These are phyloP conservation scores for Pseudorasbora parva DNA, from an alignment of 2,113 vertebrate species.

Conservation along the genomic window DNA sequence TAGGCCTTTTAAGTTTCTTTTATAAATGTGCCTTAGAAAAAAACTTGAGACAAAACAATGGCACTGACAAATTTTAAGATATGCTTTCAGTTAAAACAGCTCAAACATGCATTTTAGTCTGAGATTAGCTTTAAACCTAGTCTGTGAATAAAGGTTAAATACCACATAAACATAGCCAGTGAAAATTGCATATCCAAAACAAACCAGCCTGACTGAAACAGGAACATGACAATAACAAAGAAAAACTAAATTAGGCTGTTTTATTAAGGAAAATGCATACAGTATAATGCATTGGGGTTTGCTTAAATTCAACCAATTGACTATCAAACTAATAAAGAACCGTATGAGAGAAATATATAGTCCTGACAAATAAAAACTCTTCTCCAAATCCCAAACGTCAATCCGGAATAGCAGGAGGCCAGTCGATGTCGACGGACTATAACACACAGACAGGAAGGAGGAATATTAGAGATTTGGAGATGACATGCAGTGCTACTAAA, in stretches of 20 bases:
- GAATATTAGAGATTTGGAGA: not conserved
- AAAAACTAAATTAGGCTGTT: not conserved
- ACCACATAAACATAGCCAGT: too few species aligned
- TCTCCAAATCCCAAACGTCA: constrained; percentile 60
- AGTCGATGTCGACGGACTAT: constrained; percentile 96
- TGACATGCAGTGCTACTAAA: not conserved
- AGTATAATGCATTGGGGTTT: not conserved
- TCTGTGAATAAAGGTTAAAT: not conserved
- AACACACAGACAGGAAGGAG: not conserved
- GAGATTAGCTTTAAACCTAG: too few species aligned
- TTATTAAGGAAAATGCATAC: constrained; percentile 18
- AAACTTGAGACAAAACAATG: too few species aligned
- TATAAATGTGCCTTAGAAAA: too few species aligned
- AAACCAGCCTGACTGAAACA: not conserved
- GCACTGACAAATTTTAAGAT: too few species aligned
- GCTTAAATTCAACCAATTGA: constrained; percentile 1
- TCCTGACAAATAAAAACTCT: not conserved
- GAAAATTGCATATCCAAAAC: too few species aligned
- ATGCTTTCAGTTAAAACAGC: too few species aligned
- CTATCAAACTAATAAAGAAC: not conserved
- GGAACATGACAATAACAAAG: not conserved
- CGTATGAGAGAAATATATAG: not conserved
- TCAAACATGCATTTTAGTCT: too few species aligned
- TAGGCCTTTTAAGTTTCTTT: too few species aligned
- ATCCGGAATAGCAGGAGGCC: constrained; percentile 89